A percentile compares a stretch with the other conserved stretches of the same genome.
Conservation (phyloP, 2,888 invertebrate species). For the Aporophyla nigra region DNA sequence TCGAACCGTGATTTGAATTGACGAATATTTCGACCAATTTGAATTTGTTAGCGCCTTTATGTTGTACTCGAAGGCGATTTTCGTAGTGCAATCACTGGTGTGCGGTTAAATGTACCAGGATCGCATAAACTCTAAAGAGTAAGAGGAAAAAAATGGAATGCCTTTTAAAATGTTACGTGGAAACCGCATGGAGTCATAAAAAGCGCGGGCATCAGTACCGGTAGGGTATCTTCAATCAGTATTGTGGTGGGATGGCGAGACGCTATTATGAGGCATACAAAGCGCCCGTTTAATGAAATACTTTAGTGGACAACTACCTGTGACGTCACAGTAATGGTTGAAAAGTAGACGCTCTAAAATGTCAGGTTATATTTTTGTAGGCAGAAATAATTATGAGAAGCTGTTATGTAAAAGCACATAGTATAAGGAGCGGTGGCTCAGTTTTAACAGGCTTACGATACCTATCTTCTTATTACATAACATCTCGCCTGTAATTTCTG, state of each 20-base stretch:
- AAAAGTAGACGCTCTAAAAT: conserved; percentile 28
- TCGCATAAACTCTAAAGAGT: conserved; percentile 11
- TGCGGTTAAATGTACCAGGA: conserved; percentile 22
- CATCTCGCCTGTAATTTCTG: background rate
- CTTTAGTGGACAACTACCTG: conserved; percentile 48
- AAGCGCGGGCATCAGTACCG: conserved; percentile 38
- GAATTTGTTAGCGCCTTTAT: background rate
- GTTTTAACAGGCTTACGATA: background rate
- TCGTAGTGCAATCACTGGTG: background rate
- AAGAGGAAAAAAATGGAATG: conserved; percentile 21
- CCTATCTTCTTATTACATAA: background rate
- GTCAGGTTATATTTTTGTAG: background rate
- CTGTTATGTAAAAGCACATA: background rate
- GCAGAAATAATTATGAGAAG: background rate
- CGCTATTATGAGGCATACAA: conserved; percentile 58
- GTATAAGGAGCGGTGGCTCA: too few relatives aligned
- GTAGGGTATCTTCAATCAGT: conserved; percentile 56
- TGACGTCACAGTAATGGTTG: conserved; percentile 23
- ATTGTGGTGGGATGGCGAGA: conserved; percentile 46
- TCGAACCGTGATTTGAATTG: background rate
- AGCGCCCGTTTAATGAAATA: conserved; percentile 63
- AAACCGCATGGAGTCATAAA: conserved; percentile 35
- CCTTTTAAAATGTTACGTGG: conserved; percentile 24
- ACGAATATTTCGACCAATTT: conserved; percentile 8
- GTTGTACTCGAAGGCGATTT: background rate